Conservation (phyloP, 2,888 invertebrate species). For the Anoncus sp. region DNA sequence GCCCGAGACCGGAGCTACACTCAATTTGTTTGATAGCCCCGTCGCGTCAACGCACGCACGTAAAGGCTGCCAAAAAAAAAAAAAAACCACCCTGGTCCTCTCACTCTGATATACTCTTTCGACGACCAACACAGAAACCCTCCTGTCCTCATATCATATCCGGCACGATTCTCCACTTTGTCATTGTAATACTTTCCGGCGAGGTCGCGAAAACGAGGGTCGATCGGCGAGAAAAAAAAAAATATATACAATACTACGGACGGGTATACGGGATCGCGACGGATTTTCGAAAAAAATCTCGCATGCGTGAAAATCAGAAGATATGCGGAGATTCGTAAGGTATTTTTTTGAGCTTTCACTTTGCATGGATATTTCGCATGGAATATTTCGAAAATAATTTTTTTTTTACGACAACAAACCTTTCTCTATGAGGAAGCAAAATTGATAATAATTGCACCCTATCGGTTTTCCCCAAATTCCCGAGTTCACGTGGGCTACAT, state of each 20-base stretch:
- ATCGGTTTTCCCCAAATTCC: background rate
- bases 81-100: slow-evolving; percentile 13
- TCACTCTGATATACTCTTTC: slow-evolving; percentile 35
- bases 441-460: slow-evolving; percentile 26
- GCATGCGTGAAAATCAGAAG: slow-evolving; percentile 1
- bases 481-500: background rate
- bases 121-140: slow-evolving; percentile 39
- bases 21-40: slow-evolving; percentile 76
- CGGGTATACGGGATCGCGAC: too few relatives aligned
- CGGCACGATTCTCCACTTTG: slow-evolving; percentile 72
- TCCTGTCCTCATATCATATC: slow-evolving; percentile 57
- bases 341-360: too few relatives aligned
- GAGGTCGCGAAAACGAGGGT: background rate
- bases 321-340: slow-evolving; percentile 6
- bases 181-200: slow-evolving; percentile 71
- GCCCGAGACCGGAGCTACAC: slow-evolving; percentile 73
- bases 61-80: slow-evolving; percentile 47
- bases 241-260: too few relatives aligned
- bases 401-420: background rate
- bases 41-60: slow-evolving; percentile 57
- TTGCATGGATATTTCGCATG: too few relatives aligned
- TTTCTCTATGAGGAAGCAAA: background rate
- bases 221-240: slow-evolving; percentile 10
- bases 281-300: slow-evolving; percentile 22
- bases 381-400: too few relatives aligned